These are phyloP conservation scores for Octopus sinensis DNA, from an alignment of 1,140 invertebrate species.

Conservation along the genomic window DNA sequence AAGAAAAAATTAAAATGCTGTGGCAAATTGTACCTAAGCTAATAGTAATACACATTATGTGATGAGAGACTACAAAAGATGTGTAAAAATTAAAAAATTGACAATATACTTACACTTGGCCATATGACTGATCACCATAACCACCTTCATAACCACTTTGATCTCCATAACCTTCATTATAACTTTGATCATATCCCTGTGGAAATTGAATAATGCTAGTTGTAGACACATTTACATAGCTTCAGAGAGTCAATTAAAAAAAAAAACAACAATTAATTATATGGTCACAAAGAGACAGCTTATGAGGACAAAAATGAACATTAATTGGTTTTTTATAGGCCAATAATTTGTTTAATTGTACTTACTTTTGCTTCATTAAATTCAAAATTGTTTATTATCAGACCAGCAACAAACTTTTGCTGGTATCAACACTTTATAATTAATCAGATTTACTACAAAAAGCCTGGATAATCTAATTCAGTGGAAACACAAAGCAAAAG, in stretches of 20 bases:
- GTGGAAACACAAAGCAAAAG: no score
- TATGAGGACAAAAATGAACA: background rate
- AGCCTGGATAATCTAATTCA: no score
- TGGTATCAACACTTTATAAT: no score
- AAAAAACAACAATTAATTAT: no score
- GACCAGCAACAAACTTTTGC: no score
- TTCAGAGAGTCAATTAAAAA: no score
- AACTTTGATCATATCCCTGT: conserved; percentile 15
- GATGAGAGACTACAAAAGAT: background rate
- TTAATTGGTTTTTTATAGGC: background rate
- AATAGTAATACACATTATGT: no score
- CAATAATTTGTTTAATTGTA: background rate
- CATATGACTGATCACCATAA: conserved; percentile 24
- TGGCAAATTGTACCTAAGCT: no score
- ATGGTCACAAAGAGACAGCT: no score
- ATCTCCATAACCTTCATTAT: conserved; percentile 27
- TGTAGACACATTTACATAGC: no score
- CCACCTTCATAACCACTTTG: conserved; percentile 12
- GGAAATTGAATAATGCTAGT: background rate
- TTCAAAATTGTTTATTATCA: background rate
- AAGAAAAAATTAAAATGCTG: no score
- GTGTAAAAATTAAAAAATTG: background rate
- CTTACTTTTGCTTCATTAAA: conserved; percentile 6
- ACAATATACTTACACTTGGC: conserved; percentile 15
- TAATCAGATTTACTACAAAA: no score